Conservation (phyloP, 2,888 invertebrate genomes). For the Zootermopsis nevadensis region DNA sequence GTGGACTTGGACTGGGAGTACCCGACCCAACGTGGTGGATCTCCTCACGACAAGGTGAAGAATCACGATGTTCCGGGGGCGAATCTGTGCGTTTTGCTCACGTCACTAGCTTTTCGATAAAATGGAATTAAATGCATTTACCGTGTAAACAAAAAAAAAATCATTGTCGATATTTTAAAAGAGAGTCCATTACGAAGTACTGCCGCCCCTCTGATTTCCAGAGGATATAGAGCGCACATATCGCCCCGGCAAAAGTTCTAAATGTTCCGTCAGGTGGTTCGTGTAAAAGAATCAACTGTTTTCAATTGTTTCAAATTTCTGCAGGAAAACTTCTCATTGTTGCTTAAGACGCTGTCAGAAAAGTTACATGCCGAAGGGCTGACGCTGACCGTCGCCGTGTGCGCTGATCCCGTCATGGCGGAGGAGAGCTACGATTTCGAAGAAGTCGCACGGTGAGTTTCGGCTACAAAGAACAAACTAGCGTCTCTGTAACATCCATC, state of each 20-base stretch:
- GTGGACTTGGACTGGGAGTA: slow-evolving; percentile 68
- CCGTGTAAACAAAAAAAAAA: too few relatives aligned
- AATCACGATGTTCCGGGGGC: not conserved
- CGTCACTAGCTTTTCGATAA: not conserved
- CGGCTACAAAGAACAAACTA: too few relatives aligned
- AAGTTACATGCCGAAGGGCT: slow-evolving; percentile 57
- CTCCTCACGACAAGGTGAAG: slow-evolving; percentile 59
- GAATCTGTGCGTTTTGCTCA: too few relatives aligned
- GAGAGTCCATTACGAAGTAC: too few relatives aligned
- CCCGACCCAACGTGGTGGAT: slow-evolving; percentile 63
- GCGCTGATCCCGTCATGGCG: slow-evolving; percentile 60
- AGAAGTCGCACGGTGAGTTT: slow-evolving; percentile 56
- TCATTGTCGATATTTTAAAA: too few relatives aligned
- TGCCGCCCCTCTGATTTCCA: too few relatives aligned
- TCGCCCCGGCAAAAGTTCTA: too few relatives aligned
- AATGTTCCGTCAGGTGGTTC: too few relatives aligned
- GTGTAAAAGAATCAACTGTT: too few relatives aligned
- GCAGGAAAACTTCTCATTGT: slow-evolving; percentile 40
- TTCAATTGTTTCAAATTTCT: not conserved
- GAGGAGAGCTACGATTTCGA: slow-evolving; percentile 63
- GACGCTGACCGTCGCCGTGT: slow-evolving; percentile 65
- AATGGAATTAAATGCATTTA: not conserved
- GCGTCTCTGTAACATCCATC: too few relatives aligned
- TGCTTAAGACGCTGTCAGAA: slow-evolving; percentile 21
- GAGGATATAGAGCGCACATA: too few relatives aligned